Evolutionary conservation across 2,113 vertebrate species (phyloP).

Genomic region (Scomber scombrus): DNA sequence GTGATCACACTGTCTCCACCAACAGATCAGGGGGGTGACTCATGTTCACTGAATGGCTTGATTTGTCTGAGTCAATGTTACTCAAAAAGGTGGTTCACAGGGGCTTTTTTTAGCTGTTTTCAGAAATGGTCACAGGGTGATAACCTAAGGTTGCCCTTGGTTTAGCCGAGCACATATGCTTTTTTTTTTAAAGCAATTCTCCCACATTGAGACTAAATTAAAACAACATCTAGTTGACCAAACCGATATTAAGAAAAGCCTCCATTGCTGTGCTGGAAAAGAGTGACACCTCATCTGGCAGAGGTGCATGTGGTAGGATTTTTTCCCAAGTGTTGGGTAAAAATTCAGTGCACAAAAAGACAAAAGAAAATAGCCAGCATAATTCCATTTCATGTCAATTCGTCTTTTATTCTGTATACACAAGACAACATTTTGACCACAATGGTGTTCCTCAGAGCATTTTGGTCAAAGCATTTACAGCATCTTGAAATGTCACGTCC

Average conservation of each 20-base stretch:
- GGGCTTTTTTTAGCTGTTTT: background rate
- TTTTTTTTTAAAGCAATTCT: background rate
- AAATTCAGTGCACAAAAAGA: background rate
- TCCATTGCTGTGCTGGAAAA: background rate
- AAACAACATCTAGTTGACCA: background rate
- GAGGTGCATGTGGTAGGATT: background rate
- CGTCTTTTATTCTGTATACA: too few species aligned
- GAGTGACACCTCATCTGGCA: background rate
- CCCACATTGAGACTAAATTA: background rate
- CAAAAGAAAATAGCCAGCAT: background rate
- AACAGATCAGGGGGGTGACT: constrained; percentile 45
- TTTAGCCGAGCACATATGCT: background rate
- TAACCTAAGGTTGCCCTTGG: background rate
- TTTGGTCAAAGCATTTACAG: too few species aligned
- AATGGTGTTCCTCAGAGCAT: too few species aligned
- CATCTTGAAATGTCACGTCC: too few species aligned
- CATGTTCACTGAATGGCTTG: constrained; percentile 27
- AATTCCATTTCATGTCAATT: background rate
- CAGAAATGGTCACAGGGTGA: background rate
- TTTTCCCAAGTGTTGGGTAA: background rate
- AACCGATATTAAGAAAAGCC: background rate
- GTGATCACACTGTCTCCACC: constrained; percentile 34
- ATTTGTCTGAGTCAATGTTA: constrained; percentile 33
- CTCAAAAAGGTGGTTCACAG: background rate
- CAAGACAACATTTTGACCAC: too few species aligned